Percentiles rank a stretch among this genome's conserved stretches.
Evolutionary conservation across 1,140 invertebrate species (phyloP).

Genomic region (Drosophila repleta): DNA sequence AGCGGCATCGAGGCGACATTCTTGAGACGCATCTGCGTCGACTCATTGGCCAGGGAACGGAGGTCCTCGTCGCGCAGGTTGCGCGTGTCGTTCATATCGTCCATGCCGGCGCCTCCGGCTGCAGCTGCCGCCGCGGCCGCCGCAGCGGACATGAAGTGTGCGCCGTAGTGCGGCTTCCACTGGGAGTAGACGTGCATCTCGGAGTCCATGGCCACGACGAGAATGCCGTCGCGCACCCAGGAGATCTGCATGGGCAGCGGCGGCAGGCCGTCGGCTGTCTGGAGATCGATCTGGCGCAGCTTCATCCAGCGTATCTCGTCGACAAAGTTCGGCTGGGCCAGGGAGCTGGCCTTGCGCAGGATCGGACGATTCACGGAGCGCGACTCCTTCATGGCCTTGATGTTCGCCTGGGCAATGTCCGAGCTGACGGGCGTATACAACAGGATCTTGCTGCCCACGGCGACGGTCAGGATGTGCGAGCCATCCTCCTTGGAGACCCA

Average conservation of each 20-base stretch:
- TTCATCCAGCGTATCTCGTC: conserved; percentile 98
- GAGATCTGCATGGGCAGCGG: conserved; percentile 99
- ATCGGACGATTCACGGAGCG: conserved; percentile 92
- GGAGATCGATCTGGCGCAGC: conserved; percentile 94
- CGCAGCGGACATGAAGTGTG: conserved; percentile 50
- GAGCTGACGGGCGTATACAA: conserved; percentile 94
- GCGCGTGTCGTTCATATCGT: conserved; percentile 86
- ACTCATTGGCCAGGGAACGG: conserved; percentile 89
- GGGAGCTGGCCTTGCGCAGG: conserved; percentile 92
- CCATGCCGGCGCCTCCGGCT: conserved; percentile 23
- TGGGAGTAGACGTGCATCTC: conserved; percentile 99
- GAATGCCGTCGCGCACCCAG: conserved; percentile 98
- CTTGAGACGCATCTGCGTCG: conserved; percentile 87
- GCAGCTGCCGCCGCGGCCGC: conserved; percentile 40
- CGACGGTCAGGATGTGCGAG: conserved; percentile 98
- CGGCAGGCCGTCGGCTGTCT: conserved; percentile 97
- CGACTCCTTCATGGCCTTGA: conserved; percentile 93
- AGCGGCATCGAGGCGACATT: conserved; percentile 91
- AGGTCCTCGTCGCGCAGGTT: conserved; percentile 92
- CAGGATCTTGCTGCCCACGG: conserved; percentile 96
- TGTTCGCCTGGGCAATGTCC: conserved; percentile 95
- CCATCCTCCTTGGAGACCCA: conserved; percentile 99
- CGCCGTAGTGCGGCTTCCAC: conserved; percentile 90
- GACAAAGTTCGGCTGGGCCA: conserved; percentile 92
- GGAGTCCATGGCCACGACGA: conserved; percentile 99